Evolutionary conservation across 1,140 invertebrate genomes (phyloP), one percentile per base, ranked within the genome.

Genomic region (Ganaspis sp.): DNA sequence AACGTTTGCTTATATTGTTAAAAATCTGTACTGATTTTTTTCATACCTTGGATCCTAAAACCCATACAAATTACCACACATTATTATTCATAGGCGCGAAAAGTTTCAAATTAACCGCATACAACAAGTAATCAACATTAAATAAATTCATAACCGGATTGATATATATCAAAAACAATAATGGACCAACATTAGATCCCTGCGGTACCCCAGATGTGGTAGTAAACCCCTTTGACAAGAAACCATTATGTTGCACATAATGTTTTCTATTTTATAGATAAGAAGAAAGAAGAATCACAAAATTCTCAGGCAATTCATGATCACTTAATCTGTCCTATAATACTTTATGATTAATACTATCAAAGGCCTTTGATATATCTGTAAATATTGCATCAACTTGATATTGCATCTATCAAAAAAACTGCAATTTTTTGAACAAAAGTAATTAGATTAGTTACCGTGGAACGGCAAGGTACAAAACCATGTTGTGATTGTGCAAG

Each of bases 131-230:
- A 34, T 73, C 29, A 15, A 70, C 49, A 17, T 17, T n/a, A 9
- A 80, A 17, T 4, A 49, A 3, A 34, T 6, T 3, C 19, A 9
- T 37, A 11, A 77, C 17, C 40, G 75, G 73, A 64, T 81, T 75
- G 0, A 75, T 58, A 11, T 40, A 69, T 37, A 81, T 73, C 5
- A 45, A 34, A 69, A 81, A 78, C 0, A 76, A 19, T 6, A 81
- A 34, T 17, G 75, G 76, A 1, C 79, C 72, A 2, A 80, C 23
- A 17, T 72, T 71, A 45, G 73, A 78, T 29, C 72, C 79, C 29
- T 84, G 81, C 21, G 79, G 77, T 5, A 83, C 76, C 11, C 79
- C 77, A 11, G 77, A 79, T 12, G 69, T 53, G 9, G 81, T 69
- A 9, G 4, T 19, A 21, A 37, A 42, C 8, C 19, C 3, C 37